Evolutionary conservation across 2,888 invertebrate genomes (phyloP), one percentile per base, ranked within the genome.

Genomic region (Drosophila austrosaltans): DNA sequence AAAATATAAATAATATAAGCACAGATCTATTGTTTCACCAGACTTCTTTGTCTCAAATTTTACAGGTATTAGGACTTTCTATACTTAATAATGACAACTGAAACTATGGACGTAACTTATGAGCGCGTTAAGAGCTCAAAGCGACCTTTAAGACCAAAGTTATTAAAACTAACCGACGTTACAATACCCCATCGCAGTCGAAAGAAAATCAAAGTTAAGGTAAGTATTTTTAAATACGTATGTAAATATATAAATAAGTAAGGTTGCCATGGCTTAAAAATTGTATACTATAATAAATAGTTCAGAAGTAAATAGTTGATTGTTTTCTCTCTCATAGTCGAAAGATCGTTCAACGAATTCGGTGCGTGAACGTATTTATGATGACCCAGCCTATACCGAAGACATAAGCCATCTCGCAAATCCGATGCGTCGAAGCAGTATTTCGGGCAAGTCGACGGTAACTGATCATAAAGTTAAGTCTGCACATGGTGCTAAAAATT

Each of bases 371-470:
- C 89, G 91, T 39, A 92, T 92, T 72, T 91, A 91, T 53, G 92
- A 92, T 77, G 92, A 93, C 81, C 92, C 92, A 8, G 92, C 92
- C 42, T 93, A 92, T 68, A 93, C 92, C 0, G 92, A 92, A 61
- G 92, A 93, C 69, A 92, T 93, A 32, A 92, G 92, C 53, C 92
- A 93, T 74, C 77, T 93, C 75, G 92, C 92, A 10, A 91, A 92
- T 64, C 92, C 92, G 1, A 58, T 91, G 67, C 89, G 92, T 0
- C 82, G 92, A 30, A 82, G 75, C 69, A 80, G 86, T 67, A 63
- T 71, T 53, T 62, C 73, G 12, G 82, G 82, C 32, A 84, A 84
- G 8, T 68, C 78, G 1, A 48, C 48, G 2, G 61, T 79, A 3
- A 48, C 59, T 10, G 82, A 78, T 53, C 64, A 76, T 61, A 75